Evolutionary conservation across 2,797 vertebrate species (phyloP).

Genomic region (Cetoscarus ocellatus): DNA sequence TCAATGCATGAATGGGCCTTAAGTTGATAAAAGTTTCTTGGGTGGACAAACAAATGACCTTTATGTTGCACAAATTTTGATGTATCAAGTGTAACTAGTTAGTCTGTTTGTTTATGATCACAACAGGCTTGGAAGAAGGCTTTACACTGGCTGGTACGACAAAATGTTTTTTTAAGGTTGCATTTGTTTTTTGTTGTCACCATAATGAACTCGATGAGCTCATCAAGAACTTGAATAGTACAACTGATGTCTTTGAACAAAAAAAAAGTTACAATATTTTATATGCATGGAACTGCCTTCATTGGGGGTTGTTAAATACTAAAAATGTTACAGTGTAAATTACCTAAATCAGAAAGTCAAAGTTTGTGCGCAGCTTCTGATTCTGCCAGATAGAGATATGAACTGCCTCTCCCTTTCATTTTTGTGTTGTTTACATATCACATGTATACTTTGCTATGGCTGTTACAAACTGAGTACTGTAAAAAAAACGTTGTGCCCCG

Average conservation of each 20-base stretch:
- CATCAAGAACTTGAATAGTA: neutral
- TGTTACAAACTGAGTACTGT: conserved; percentile 33
- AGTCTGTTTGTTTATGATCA: neutral
- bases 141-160: conserved; percentile 7
- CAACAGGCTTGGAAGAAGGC: conserved; percentile 1
- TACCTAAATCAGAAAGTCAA: conserved; percentile 13
- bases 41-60: conserved; percentile 1
- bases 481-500: conserved; percentile 13
- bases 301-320: neutral
- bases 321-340: conserved; percentile 35
- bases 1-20: no score
- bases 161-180: conserved; percentile 11
- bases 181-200: conserved; percentile 6
- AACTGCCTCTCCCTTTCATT: conserved; percentile 45
- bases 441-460: conserved; percentile 48
- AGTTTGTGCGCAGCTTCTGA: conserved; percentile 10
- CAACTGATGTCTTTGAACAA: neutral
- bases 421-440: conserved; percentile 61
- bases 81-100: neutral
- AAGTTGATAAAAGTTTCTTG: neutral
- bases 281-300: neutral
- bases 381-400: conserved; percentile 34
- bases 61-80: conserved; percentile 2
- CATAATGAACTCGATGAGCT: conserved; percentile 3
- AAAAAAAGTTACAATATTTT: neutral